These are phyloP conservation scores for Sphaerophoria rueppellii DNA, from an alignment of 2,888 invertebrate species.

Conservation along the genomic window DNA sequence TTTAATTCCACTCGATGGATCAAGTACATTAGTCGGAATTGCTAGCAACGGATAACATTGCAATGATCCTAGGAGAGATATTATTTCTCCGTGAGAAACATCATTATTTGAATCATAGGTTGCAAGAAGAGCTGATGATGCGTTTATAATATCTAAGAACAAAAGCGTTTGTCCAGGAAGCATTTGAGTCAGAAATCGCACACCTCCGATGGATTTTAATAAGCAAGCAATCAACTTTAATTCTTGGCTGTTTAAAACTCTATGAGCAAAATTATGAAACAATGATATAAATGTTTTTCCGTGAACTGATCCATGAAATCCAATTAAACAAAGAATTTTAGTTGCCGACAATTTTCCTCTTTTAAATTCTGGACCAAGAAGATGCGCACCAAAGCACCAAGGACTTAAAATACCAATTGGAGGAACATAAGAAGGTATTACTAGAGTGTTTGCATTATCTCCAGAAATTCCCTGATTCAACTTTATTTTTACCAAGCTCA, in stretches of 20 bases:
- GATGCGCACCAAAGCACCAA: conserved; percentile 96
- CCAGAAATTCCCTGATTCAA: conserved; percentile 90
- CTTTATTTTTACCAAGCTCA: conserved; percentile 92
- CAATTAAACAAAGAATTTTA: conserved; percentile 93
- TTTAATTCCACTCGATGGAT: conserved; percentile 84
- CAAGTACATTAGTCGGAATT: conserved; percentile 83
- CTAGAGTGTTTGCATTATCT: conserved; percentile 90
- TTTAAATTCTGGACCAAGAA: conserved; percentile 88
- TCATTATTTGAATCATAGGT: conserved; percentile 88
- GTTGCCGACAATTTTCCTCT: conserved; percentile 93
- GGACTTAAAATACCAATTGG: conserved; percentile 94
- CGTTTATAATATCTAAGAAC: conserved; percentile 94
- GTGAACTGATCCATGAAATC: conserved; percentile 86
- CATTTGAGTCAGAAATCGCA: conserved; percentile 92
- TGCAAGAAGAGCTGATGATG: conserved; percentile 93
- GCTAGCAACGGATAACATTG: conserved; percentile 90
- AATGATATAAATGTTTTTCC: conserved; percentile 88
- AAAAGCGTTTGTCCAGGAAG: conserved; percentile 94
- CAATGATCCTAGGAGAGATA: conserved; percentile 93
- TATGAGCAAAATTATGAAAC: conserved; percentile 94
- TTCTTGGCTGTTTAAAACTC: conserved; percentile 86
- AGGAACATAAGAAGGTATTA: conserved; percentile 89
- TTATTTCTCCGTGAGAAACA: conserved; percentile 95
- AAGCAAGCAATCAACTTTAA: conserved; percentile 90
- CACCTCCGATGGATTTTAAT: conserved; percentile 91